phyloP scores from a whole-genome alignment of 2,888 invertebrate genomes.

The Caenorhabditis imperialis region DNA sequence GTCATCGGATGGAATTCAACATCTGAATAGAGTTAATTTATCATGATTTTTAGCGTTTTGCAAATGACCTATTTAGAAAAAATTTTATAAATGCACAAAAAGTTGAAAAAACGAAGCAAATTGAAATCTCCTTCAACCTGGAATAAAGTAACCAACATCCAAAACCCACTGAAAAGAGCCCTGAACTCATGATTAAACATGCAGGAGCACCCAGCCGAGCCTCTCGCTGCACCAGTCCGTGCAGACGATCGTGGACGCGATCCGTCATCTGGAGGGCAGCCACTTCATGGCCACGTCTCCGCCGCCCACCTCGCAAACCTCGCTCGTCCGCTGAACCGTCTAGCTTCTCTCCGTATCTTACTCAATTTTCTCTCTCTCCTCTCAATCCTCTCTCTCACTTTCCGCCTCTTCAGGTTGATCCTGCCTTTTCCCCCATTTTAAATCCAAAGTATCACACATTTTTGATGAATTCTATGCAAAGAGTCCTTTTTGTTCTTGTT shows the following conservation, averaged over 20 bases:
- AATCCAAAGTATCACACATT: conserved; percentile 27
- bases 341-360: conserved; percentile 4
- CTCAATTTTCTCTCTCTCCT: conserved; percentile 7
- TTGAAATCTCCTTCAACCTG: too few species aligned
- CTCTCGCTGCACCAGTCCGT: conserved; percentile 80
- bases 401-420: conserved; percentile 45
- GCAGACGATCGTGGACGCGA: conserved; percentile 98
- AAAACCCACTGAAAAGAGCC: too few species aligned
- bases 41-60: too few species aligned
- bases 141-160: too few species aligned
- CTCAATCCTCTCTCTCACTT: conserved; percentile 4
- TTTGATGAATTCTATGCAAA: conserved; percentile 50
- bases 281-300: conserved; percentile 55
- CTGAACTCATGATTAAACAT: too few species aligned
- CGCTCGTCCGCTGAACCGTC: conserved; percentile 59
- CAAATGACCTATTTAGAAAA: too few species aligned
- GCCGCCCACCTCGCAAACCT: conserved; percentile 64
- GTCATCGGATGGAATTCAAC: too few species aligned
- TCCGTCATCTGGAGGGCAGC: conserved; percentile 90
- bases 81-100: too few species aligned
- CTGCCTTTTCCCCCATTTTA: conserved; percentile 14
- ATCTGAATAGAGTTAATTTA: too few species aligned
- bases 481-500: conserved; percentile 15
- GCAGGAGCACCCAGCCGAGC: conserved; percentile 48
- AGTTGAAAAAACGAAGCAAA: too few species aligned